Evolutionary conservation across 2,113 vertebrate species (phyloP).

Genomic region (Hippocampus zosterae): DNA sequence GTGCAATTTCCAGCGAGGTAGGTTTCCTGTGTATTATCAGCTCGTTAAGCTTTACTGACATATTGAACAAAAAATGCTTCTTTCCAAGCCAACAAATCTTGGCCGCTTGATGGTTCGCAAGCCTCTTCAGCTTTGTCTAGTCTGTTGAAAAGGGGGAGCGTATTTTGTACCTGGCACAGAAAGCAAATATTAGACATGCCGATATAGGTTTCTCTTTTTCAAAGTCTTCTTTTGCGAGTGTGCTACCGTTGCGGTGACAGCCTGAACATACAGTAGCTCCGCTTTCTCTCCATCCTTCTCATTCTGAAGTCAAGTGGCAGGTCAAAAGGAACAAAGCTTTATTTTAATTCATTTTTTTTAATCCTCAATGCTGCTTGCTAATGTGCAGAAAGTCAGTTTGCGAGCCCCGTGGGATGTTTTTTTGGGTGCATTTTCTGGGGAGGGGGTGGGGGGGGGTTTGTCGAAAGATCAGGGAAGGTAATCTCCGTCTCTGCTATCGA

Average conservation of each 20-base stretch:
- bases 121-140: slow-evolving; percentile 21
- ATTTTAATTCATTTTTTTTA: slow-evolving; percentile 38
- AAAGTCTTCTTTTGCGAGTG: not conserved
- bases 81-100: slow-evolving; percentile 23
- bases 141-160: slow-evolving; percentile 13
- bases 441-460: no score
- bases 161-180: slow-evolving; percentile 11
- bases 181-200: slow-evolving; percentile 20
- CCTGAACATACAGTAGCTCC: slow-evolving; percentile 14
- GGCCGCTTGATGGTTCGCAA: slow-evolving; percentile 20
- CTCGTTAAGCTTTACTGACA: not conserved
- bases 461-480: slow-evolving; percentile 64
- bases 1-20: not conserved
- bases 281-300: slow-evolving; percentile 21
- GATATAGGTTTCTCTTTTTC: slow-evolving; percentile 6
- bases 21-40: not conserved
- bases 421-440: no score
- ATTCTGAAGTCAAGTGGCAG: slow-evolving; percentile 55
- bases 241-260: slow-evolving; percentile 39
- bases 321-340: slow-evolving; percentile 54
- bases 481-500: slow-evolving; percentile 62
- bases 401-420: slow-evolving; percentile 49
- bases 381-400: slow-evolving; percentile 57
- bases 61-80: slow-evolving; percentile 6
- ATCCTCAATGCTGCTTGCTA: slow-evolving; percentile 52